phyloP scores from a whole-genome alignment of 2,888 invertebrate species.

The Hemicrepidius hirtus region DNA sequence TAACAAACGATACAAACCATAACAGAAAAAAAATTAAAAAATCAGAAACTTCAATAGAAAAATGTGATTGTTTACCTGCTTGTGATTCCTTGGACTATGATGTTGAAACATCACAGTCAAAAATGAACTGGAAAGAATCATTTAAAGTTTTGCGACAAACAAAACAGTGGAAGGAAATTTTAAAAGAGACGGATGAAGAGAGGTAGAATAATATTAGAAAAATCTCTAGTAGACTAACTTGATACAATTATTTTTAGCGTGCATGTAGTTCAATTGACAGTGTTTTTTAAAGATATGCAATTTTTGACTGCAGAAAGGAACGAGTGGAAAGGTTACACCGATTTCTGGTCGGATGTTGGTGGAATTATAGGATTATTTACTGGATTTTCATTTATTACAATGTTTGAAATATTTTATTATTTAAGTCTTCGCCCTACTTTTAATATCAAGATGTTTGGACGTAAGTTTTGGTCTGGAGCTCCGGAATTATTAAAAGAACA shows the following conservation, averaged over 20 bases:
- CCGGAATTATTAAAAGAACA: too few relatives aligned
- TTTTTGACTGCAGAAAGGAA: conserved; percentile 75
- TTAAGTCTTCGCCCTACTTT: too few relatives aligned
- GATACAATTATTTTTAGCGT: conserved; percentile 50
- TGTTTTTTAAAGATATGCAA: conserved; percentile 82
- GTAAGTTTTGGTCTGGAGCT: too few relatives aligned
- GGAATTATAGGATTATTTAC: conserved; percentile 77
- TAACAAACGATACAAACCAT: background rate
- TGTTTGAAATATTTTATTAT: too few relatives aligned
- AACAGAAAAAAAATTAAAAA: background rate
- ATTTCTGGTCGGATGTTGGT: conserved; percentile 76
- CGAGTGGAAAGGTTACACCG: conserved; percentile 75
- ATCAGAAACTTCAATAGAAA: background rate
- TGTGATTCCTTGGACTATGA: conserved; percentile 30
- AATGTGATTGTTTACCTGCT: conserved; percentile 39
- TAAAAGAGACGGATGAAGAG: background rate
- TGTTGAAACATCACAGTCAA: conserved; percentile 35
- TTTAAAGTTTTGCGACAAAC: background rate
- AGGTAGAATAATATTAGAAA: background rate
- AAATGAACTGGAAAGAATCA: conserved; percentile 31
- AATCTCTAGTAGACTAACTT: background rate
- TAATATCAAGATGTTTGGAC: too few relatives aligned
- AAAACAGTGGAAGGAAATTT: too few relatives aligned
- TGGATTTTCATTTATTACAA: conserved; percentile 64
- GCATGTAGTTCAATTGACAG: conserved; percentile 77